phyloP scores from a whole-genome alignment of 2,113 vertebrate species.

The Triplophysa tibetana region DNA sequence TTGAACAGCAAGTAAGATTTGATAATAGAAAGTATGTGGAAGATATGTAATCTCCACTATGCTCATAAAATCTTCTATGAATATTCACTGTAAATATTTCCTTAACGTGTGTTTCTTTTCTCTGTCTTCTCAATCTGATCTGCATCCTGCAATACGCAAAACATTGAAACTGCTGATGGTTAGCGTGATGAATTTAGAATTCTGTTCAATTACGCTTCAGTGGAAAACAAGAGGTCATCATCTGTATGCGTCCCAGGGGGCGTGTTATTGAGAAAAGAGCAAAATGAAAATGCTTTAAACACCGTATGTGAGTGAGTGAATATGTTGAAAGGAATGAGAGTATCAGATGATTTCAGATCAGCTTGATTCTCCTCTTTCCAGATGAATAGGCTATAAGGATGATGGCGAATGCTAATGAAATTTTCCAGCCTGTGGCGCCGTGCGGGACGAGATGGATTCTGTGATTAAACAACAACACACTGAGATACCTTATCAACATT shows the following conservation, averaged over 20 bases:
- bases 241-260: not conserved
- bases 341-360: constrained; percentile 61
- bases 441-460: constrained; percentile 17
- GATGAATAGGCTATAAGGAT: constrained; percentile 52
- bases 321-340: not conserved
- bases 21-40: not conserved
- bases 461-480: constrained; percentile 39
- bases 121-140: not conserved
- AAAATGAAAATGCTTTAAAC: constrained; percentile 37
- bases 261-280: constrained; percentile 20
- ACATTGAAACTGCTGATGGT: constrained; percentile 44
- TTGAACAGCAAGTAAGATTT: not conserved
- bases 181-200: constrained; percentile 31
- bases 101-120: no score
- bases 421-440: constrained; percentile 28
- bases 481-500: constrained; percentile 37
- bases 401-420: constrained; percentile 64
- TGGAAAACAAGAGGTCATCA: constrained; percentile 42
- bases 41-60: no score
- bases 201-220: constrained; percentile 26
- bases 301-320: not conserved
- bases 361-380: constrained; percentile 51
- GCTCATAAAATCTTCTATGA: not conserved
- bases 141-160: constrained; percentile 22
- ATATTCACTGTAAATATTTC: not conserved